A percentile compares a stretch with the other conserved stretches of the same genome.
These are phyloP conservation scores for Mechanitis messenoides DNA, from an alignment of 2,888 invertebrate species.

Conservation along the genomic window DNA sequence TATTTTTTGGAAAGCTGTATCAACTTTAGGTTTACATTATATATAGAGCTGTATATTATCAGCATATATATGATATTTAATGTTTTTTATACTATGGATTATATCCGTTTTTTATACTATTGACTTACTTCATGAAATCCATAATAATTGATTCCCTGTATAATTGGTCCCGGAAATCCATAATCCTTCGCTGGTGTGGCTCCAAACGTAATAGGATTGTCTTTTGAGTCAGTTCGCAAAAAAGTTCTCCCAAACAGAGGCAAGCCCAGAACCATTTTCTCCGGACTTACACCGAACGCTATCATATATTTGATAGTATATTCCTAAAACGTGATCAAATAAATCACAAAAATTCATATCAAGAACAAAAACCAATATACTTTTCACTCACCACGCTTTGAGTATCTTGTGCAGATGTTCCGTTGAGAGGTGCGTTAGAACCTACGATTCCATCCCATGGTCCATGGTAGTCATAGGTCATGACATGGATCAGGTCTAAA, in stretches of 20 bases:
- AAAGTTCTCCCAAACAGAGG: conserved; percentile 90
- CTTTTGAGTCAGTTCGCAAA: conserved; percentile 58
- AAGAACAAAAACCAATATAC: neutral
- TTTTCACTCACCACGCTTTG: conserved; percentile 5
- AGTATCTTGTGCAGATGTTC: conserved; percentile 45
- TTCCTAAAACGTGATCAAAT: conserved; percentile 69
- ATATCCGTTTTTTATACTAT: neutral
- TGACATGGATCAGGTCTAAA: conserved; percentile 84
- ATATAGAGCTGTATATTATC: too few species aligned
- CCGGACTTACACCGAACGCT: conserved; percentile 81
- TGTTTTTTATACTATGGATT: too few species aligned
- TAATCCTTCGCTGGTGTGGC: conserved; percentile 77
- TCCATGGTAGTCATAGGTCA: conserved; percentile 93
- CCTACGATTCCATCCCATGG: conserved; percentile 85
- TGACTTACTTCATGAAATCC: conserved; percentile 87
- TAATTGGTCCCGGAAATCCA: conserved; percentile 87
- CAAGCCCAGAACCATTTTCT: conserved; percentile 86
- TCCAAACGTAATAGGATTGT: conserved; percentile 65
- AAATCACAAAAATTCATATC: neutral
- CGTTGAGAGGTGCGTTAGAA: conserved; percentile 84
- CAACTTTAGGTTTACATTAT: too few species aligned
- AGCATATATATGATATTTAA: too few species aligned
- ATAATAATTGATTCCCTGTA: conserved; percentile 86
- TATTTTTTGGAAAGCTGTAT: too few species aligned
- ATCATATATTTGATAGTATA: conserved; percentile 84